These are phyloP conservation scores for Caranx melampygus DNA, from an alignment of 2,113 vertebrate species.

Conservation along the genomic window DNA sequence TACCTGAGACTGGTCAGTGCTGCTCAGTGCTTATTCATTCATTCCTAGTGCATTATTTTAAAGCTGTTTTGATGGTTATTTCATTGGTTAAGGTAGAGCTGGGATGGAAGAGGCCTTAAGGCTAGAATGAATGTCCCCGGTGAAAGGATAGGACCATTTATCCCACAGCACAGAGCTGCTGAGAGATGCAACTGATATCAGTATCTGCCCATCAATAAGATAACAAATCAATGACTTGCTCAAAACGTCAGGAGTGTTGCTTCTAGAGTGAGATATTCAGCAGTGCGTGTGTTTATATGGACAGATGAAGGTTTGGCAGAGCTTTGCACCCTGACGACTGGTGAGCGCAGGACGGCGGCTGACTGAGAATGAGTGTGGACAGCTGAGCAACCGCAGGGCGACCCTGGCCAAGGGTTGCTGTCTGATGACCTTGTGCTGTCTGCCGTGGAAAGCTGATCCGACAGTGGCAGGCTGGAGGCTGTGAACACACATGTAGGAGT, in stretches of 20 bases:
- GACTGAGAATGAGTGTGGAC: conserved; percentile 74
- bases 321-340: conserved; percentile 30
- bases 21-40: background rate
- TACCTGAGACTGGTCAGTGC: background rate
- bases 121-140: no score
- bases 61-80: no score
- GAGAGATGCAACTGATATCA: no score
- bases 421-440: conserved; percentile 81
- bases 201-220: background rate
- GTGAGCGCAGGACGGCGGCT: conserved; percentile 38
- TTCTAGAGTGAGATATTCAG: conserved; percentile 6
- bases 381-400: conserved; percentile 64
- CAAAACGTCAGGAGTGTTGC: conserved; percentile 21
- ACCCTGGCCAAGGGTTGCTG: conserved; percentile 53
- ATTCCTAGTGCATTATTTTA: no score
- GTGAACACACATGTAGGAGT: conserved; percentile 38
- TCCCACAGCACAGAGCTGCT: no score
- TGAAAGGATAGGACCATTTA: no score
- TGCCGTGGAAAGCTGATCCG: conserved; percentile 77
- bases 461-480: conserved; percentile 69
- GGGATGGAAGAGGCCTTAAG: no score
- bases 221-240: background rate
- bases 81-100: no score
- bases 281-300: conserved; percentile 5
- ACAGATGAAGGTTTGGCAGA: background rate